Evolutionary conservation across 2,797 vertebrate species (phyloP), one percentile per base, ranked within the genome.

Genomic region (Neostethus bicornis): DNA sequence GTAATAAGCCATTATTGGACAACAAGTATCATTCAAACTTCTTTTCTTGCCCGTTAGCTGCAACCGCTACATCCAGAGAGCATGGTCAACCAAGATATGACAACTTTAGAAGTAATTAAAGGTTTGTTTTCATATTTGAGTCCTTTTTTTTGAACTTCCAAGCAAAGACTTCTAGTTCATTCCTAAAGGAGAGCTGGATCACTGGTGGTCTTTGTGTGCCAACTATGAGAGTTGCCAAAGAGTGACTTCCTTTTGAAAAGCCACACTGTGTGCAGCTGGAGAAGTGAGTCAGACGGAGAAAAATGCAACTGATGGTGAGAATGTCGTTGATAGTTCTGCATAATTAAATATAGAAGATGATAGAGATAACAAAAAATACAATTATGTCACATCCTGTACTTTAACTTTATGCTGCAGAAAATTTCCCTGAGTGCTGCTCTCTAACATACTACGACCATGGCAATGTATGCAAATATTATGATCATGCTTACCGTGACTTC

Each of bases 201-300:
- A 38, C 69, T 69, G 73, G 67, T 38, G 64, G 56, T 39, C 61
- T 70, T 71, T 75, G 60, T 73, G 76, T 59, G 82, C 82, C 82
- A 87, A 85, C 79, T 21, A 52, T 19, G 7, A 73, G 68, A 31
- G 2, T 28, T 79, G 79, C 79, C 77, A 83, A 63, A 69, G 58
- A 73, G 73, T 62, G 49, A 81, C 80, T 84, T 86, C 83, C 85
- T 80, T 78, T 75, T 72, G 28, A 81, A n/a, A 87, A 81, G 70
- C 80, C 75, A 51, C 81, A 81, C 63, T 31, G 29, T 51, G 75
- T 85, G 80, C 87, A 90, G 89, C 87, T 87, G 86, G 75, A 83
- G 51, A 47, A 76, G 75, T 89, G 86, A 89, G 73, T 87, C 86
- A 90, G 72, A 75, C 23, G 61, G 68, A 54, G 5, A 49, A 70